Evolutionary conservation across 2,888 invertebrate genomes (phyloP), one percentile per base, ranked within the genome.

Genomic region (Perdita meconis): DNA sequence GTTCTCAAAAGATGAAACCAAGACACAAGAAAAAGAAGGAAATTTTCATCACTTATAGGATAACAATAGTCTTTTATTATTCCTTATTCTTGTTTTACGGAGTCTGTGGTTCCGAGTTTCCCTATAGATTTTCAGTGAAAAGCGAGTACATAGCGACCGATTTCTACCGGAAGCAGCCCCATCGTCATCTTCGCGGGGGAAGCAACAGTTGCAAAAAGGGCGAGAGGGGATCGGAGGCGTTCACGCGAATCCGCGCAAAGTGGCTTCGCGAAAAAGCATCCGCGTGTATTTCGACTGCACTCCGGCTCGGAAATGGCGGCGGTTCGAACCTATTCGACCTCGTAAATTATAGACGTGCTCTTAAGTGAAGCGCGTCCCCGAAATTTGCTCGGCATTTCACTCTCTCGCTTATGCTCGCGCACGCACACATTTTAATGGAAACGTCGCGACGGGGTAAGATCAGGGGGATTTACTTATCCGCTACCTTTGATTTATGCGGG

Each of bases 341-440:
- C 71, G 78, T 87, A 85, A 89, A 89, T 89, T 87, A 87, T 88
- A 84, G 82, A 87, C 84, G 84, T 84, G 83, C 86, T 87, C 85
- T 87, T 85, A 84, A 82, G 83, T 82, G 84, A 85, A 88, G 86
- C 84, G 85, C 84, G 81, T 60, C 63, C 64, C 69, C 63, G 70
- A 63, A 69, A 77, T 73, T 64, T n/a, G n/a, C 64, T 5, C 13
- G 53, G 22, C 47, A 10, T 47, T 63, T 16, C 57, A 6, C 67
- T 30, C 40, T n/a, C 44, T 13, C 16, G 5, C 42, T 55, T 44
- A 12, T 57, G 22, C 22, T 0, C 36, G 12, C 5, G 16, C 42
- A 19, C 24, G 30, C 26, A 24, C 42, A 13, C 24, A 38, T 64
- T 56, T 67, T 68, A 72, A 56, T 50, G 55, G 47, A 24, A 26